Evolutionary conservation across 2,888 invertebrate genomes (phyloP).

Genomic region (Cerastoderma edule): DNA sequence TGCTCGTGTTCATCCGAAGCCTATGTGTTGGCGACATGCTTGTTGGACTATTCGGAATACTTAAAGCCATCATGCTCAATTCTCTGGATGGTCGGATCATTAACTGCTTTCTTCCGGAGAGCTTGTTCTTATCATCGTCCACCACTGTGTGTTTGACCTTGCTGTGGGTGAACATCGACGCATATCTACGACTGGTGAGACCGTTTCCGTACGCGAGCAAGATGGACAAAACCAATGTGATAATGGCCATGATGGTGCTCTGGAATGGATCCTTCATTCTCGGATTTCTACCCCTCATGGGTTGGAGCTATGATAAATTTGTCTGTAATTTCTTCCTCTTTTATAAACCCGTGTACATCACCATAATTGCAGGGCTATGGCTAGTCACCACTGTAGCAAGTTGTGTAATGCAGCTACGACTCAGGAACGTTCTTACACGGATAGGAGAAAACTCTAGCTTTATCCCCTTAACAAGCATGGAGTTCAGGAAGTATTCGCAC

Average conservation of each 20-base stretch:
- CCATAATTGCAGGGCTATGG: constrained; percentile 61
- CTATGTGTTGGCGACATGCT: constrained; percentile 73
- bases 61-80: constrained; percentile 68
- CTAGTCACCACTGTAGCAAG: constrained; percentile 54
- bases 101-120: constrained; percentile 79
- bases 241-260: constrained; percentile 71
- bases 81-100: constrained; percentile 60
- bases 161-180: constrained; percentile 72
- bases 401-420: constrained; percentile 54
- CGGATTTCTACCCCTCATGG: constrained; percentile 78
- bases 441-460: constrained; percentile 46
- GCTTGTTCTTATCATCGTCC: constrained; percentile 73
- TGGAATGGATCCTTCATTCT: constrained; percentile 78
- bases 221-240: constrained; percentile 74
- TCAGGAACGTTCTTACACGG: constrained; percentile 27
- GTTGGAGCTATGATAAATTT: constrained; percentile 64
- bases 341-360: constrained; percentile 65
- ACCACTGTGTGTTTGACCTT: constrained; percentile 70
- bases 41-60: constrained; percentile 73
- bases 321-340: constrained; percentile 65
- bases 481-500: constrained; percentile 64
- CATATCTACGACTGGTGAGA: constrained; percentile 67
- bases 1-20: constrained; percentile 77
- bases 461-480: constrained; percentile 53
- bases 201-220: constrained; percentile 63